Evolutionary conservation across 2,113 vertebrate genomes (phyloP), one percentile per base, ranked within the genome.

Genomic region (Girardinichthys multiradiatus): DNA sequence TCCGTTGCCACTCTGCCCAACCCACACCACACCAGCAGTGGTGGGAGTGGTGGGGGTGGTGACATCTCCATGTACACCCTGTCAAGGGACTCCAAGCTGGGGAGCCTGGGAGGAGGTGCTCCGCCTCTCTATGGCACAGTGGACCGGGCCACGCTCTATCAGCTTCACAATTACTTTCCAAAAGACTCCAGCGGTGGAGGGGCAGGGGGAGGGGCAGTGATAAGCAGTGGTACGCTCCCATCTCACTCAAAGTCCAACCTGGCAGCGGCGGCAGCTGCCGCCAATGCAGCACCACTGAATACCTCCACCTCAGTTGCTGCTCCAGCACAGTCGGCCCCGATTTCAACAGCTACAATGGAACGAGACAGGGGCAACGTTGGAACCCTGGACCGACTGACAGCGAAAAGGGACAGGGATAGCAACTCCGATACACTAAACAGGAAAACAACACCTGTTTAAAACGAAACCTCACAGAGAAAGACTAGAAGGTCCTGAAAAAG

Each of bases 21-120:
- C 82, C 94, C 94, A 0, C 94, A 95, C 83, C 93, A 94, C 77
- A 69, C 62, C 58, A 86, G 89, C 80, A 79, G 91, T 57, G 54
- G 87, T 0, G 85, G 90, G 1, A 81, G 89, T 12, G 89, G 89
- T 37, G 90, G 89, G 8, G 90, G 92, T 3, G 93, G 93, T n/a
- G 96, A 98, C 91, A 97, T 98, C 90, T 96, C 96, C 85, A 96
- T 98, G 95, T 98, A 96, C 90, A 96, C 96, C 33, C 93, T 97
- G 70, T 91, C 95, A 0, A 93, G 95, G 89, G 96, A 97, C 89
- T 91, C 91, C 76, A 94, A 95, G 82, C 79, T 93, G 65, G 91
- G 90, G 81, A 92, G 92, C 79, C 91, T 95, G 28, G 94, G 94
- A 30, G 94, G 94, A 45, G 89, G 90, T 0, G 93, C 91, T 2